phyloP scores from a whole-genome alignment of 2,113 vertebrate species.

The Thamnophis sirtalis region DNA sequence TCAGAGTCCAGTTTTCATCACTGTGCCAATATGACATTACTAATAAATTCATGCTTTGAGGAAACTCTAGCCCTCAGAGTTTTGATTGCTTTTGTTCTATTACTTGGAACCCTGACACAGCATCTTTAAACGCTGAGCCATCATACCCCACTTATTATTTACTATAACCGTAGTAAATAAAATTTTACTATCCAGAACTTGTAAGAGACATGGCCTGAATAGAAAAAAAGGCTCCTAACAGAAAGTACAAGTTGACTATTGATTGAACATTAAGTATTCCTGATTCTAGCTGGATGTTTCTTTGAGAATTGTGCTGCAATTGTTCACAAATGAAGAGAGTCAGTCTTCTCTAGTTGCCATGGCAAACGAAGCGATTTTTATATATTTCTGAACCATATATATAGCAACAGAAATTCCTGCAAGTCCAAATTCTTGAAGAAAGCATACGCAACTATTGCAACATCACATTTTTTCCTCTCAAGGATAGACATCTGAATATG shows the following conservation, averaged over 20 bases:
- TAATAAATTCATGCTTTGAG: no score
- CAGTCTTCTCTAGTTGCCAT: slow-evolving; percentile 14
- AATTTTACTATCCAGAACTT: not conserved
- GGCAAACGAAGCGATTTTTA: slow-evolving; percentile 33
- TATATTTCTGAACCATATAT: slow-evolving; percentile 48
- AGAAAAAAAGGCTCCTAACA: not conserved
- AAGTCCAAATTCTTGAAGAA: slow-evolving; percentile 51
- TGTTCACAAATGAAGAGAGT: slow-evolving; percentile 17
- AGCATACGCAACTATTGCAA: slow-evolving; percentile 44
- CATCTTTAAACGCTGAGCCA: not conserved
- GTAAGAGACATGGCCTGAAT: not conserved
- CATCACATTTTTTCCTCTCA: slow-evolving; percentile 27
- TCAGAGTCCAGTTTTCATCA: no score
- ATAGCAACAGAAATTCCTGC: slow-evolving; percentile 46
- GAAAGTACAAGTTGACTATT: not conserved
- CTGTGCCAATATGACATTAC: no score
- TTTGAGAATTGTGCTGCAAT: not conserved
- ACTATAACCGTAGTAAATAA: not conserved
- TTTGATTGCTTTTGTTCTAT: no score
- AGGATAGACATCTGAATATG: not conserved
- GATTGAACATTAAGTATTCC: not conserved
- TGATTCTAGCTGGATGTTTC: slow-evolving; percentile 7
- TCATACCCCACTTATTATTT: not conserved
- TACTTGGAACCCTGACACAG: not conserved
- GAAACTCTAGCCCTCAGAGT: no score